Evolutionary conservation across 2,113 vertebrate species (phyloP), one percentile per base, ranked within the genome.

Genomic region (Strigops habroptila): DNA sequence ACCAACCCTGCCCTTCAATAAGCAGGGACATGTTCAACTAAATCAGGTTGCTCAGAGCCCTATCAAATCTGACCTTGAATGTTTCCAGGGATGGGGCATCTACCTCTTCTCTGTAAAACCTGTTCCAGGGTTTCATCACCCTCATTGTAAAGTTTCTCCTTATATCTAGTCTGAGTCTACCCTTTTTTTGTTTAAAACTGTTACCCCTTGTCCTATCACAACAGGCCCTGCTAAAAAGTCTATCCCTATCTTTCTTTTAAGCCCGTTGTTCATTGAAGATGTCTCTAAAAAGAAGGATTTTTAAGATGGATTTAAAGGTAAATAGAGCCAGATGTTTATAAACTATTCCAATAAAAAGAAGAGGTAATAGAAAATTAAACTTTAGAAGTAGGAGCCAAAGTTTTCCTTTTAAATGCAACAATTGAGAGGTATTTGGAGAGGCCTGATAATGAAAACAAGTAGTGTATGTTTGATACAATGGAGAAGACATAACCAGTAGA

Each of bases 1-100:
- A 63, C 8, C 31, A 77, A 62, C 2, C 1, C 0, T 0, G 8
- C 16, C 5, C 3, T 46, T 6, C 24, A 35, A 23, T 49, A 12
- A 16, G 1, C 6, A 62, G 15, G 10, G 35, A 49, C 15, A 44
- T 35, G 17, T 49, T 55, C 22, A 44, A 10, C 6, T 27, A 37
- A 9, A n/a, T 48, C 13, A 80, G 31, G 14, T 17, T 65, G 8
- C 30, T 59, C 33, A 48, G 49, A 53, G 8, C 5, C 19, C 18
- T 0, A 0, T 44, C n/a, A 27, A 67, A 18, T 8, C 24, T 67
- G 24, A 39, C 14, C 31, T 60, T 67, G 17, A 49, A 44, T 49
- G 5, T 31, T 69, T 28, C 27, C 5, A 28, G 7, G 30, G 23
- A 28, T 48, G 48, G 6, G 24, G 23, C 27, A 35, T 35, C n/a